Conservation (phyloP, 2,797 vertebrate genomes). For the Silurus aristotelis region DNA sequence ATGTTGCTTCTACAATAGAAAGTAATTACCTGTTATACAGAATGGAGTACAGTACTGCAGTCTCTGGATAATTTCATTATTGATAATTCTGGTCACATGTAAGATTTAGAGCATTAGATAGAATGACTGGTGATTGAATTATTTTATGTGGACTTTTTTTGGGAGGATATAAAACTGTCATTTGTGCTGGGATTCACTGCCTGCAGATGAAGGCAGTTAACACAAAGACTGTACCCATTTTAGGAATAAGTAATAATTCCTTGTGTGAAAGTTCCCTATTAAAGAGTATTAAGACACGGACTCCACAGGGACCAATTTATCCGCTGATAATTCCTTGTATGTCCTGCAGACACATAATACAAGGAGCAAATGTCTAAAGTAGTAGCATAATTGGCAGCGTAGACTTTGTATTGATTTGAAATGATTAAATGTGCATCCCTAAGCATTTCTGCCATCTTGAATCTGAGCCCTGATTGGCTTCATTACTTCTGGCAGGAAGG, state of each 20-base stretch:
- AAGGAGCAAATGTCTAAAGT: neutral
- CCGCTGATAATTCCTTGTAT: neutral
- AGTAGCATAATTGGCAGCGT: slow-evolving; percentile 12
- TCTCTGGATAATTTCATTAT: neutral
- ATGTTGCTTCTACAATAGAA: neutral
- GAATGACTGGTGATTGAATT: neutral
- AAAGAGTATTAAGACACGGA: neutral
- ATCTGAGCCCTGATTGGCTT: neutral
- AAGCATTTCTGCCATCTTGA: neutral
- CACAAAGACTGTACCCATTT: neutral
- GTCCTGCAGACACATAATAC: neutral
- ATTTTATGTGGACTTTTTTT: neutral
- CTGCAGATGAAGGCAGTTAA: neutral
- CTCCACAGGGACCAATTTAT: slow-evolving; percentile 18
- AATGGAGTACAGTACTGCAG: neutral
- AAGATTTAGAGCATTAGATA: neutral
- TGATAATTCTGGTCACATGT: neutral
- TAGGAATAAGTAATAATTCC: neutral
- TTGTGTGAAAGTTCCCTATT: neutral
- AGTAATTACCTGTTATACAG: neutral
- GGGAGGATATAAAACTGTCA: neutral
- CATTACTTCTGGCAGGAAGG: neutral
- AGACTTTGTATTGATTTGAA: slow-evolving; percentile 19
- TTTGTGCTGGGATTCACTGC: neutral
- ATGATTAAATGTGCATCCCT: slow-evolving; percentile 7